phyloP scores from a whole-genome alignment of 2,888 invertebrate species.

The Lymantria dispar region DNA sequence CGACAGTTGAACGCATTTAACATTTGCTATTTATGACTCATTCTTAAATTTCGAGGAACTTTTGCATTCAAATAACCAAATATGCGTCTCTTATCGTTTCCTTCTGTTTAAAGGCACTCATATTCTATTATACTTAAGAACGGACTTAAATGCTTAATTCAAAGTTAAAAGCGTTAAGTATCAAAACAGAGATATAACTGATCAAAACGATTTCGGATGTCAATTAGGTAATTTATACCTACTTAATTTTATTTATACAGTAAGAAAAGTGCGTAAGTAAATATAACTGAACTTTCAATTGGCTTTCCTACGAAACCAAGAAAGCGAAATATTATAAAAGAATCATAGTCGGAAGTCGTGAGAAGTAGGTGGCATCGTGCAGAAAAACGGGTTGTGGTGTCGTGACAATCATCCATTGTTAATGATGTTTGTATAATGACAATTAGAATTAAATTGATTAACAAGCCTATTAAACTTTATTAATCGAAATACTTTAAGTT shows the following conservation, averaged over 20 bases:
- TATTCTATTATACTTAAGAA: too few relatives aligned
- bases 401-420: constrained; percentile 58
- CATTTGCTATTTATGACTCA: too few relatives aligned
- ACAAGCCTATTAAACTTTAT: background rate
- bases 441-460: constrained; percentile 13
- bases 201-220: background rate
- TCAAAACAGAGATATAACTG: too few relatives aligned
- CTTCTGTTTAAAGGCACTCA: too few relatives aligned
- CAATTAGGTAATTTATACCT: background rate
- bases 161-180: too few relatives aligned
- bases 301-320: constrained; percentile 49
- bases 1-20: too few relatives aligned
- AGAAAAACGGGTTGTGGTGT: constrained; percentile 65
- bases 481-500: background rate
- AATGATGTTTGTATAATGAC: constrained; percentile 30
- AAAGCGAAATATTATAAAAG: constrained; percentile 63
- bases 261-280: constrained; percentile 12
- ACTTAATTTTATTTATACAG: background rate
- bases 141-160: too few relatives aligned
- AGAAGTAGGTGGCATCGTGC: constrained; percentile 62
- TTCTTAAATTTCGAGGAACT: too few relatives aligned
- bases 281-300: constrained; percentile 37
- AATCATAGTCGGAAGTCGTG: constrained; percentile 62
- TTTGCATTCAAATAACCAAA: too few relatives aligned
- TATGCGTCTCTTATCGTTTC: too few relatives aligned